phyloP scores from a whole-genome alignment of 2,797 vertebrate species.

The Crotalus adamanteus region DNA sequence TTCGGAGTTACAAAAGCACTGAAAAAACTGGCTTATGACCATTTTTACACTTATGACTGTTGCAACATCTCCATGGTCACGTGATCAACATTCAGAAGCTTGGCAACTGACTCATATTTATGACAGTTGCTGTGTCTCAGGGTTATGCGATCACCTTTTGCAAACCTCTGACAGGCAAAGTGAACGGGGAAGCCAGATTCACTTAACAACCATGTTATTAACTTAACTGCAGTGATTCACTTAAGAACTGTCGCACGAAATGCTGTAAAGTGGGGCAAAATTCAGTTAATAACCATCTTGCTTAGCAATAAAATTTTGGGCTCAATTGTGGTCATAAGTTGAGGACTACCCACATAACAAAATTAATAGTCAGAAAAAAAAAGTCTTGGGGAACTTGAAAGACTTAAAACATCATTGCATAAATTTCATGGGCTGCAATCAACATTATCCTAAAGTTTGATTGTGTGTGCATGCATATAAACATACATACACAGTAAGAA shows the following conservation, averaged over 20 bases:
- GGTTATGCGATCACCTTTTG: not conserved
- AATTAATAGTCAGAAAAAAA: not conserved
- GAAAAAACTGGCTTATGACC: not conserved
- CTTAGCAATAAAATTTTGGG: not conserved
- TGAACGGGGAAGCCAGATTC: not conserved
- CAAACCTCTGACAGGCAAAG: not conserved
- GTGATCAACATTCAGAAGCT: not conserved
- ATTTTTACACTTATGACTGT: not conserved
- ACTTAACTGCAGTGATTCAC: not conserved
- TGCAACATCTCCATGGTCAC: not conserved
- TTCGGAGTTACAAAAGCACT: not conserved
- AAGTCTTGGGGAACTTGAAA: not conserved
- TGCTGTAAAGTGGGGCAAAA: not conserved
- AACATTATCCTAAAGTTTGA: not conserved
- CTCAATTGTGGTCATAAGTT: not conserved
- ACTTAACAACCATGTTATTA: not conserved
- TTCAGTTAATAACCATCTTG: not conserved
- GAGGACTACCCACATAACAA: not conserved
- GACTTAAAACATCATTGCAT: not conserved
- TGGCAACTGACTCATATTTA: not conserved
- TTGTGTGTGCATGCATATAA: not conserved
- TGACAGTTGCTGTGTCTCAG: not conserved
- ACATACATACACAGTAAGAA: not conserved
- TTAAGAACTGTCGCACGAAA: not conserved
- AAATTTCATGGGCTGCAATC: not conserved